Evolutionary conservation across 2,113 vertebrate genomes (phyloP), one percentile per base, ranked within the genome.

Genomic region (Hippocampus zosterae): DNA sequence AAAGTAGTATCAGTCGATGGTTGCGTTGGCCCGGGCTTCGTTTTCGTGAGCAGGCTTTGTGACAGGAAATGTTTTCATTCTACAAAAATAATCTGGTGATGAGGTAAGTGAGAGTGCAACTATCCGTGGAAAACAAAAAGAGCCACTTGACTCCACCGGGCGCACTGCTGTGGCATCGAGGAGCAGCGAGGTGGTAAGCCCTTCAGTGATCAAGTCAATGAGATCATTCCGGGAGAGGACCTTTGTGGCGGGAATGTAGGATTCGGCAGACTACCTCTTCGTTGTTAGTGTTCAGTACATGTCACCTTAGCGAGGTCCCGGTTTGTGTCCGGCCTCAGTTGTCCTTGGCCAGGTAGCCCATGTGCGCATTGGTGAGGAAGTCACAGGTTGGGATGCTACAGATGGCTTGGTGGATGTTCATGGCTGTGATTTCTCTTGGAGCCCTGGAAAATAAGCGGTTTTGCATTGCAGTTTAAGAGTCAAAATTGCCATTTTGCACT

Each of bases 391-490:
- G 95, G 88, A 96, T 92, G 82, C 91, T 94, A 81, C 94, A 90
- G 85, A 96, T 92, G 29, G 97, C 96, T 89, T 98, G 95, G 88
- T 99, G 96, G 85, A 99, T 90, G 73, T 99, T 95, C 92, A 94
- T 94, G 80, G 94, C 90, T 64, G 94, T 95, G 81, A 99, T 94
- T 87, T 99, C 97, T 88, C 93, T 94, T 23, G 96, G 97, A 87
- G 91, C 81, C 90, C 97, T 99, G 88, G 27, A 7, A 29, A 15
- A 29, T 3, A 56, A 56, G 33, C 33, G 33, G 33, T 37, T 37
- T 37, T 37, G 29, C 29, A 33, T 0, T 33, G 29, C 3, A 33
- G 4, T 5, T 33, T 33, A 3, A 33, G 29, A 4, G 4, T 33
- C 3, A 33, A 33, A 33, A 33, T 33, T 33, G 3, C 29, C 29